Percentiles rank a stretch among this genome's conserved stretches.
These are phyloP conservation scores for Malacoraja senta DNA, from an alignment of 2,797 vertebrate species.

Conservation along the genomic window DNA sequence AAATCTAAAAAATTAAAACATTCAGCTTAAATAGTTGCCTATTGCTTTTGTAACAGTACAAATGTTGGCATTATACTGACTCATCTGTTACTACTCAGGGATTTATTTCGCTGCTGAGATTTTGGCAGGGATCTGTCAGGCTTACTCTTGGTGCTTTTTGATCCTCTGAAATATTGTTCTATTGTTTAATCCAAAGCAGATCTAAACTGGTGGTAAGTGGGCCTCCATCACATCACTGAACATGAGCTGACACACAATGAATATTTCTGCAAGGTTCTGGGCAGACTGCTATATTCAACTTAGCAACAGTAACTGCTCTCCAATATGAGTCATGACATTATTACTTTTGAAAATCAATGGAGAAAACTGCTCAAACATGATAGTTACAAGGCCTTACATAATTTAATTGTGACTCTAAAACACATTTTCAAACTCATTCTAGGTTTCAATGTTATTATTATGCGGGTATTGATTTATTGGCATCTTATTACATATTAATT, in stretches of 20 bases:
- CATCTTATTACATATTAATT: no score
- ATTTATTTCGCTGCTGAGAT: neutral
- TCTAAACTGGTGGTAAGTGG: neutral
- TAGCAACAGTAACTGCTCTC: no score
- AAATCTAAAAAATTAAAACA: conserved; percentile 49
- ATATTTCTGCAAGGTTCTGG: neutral
- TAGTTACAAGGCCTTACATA: neutral
- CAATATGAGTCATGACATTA: neutral
- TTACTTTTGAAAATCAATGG: neutral
- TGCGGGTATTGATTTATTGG: no score
- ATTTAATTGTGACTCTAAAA: neutral
- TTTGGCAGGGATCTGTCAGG: neutral
- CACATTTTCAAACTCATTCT: neutral
- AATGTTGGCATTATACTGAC: neutral
- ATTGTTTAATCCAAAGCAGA: conserved; percentile 3
- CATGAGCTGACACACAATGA: neutral
- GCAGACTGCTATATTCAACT: neutral
- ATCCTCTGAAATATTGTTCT: neutral
- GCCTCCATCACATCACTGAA: neutral
- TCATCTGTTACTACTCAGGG: neutral
- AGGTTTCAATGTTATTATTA: neutral
- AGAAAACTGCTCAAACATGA: neutral
- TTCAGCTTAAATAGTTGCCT: conserved; percentile 28
- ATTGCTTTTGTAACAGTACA: neutral
- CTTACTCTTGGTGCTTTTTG: neutral